Evolutionary conservation across 2,797 vertebrate genomes (phyloP), one percentile per base, ranked within the genome.

Genomic region (Peromyscus aztecus): DNA sequence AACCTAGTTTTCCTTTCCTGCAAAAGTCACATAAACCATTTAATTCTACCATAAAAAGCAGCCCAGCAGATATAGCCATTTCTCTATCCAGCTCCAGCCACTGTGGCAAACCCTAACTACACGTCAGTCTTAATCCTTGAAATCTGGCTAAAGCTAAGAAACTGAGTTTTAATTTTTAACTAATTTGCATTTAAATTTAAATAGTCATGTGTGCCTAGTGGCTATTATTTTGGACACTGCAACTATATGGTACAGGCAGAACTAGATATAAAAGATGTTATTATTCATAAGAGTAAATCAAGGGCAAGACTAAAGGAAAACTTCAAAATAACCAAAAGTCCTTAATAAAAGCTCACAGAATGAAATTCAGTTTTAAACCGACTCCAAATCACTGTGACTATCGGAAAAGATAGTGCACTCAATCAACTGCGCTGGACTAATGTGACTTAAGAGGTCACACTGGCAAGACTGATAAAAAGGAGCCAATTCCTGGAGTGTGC

Each of bases 281-380:
- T 69, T 75, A 92, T 71, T 83, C 88, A 75, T 24, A 95, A 90
- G 71, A 46, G 91, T 89, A 87, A 86, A 89, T 96, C 88, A 96
- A 93, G 59, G 81, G 52, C 46, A 95, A 91, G 65, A 52, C 88
- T 96, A 46, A 93, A 63, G 13, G 52, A 46, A 94, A 96, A 93
- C 43, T 61, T 29, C 43, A 80, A 92, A 76, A 65, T 84, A 78
- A n/a, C 31, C 83, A 52, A 52, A 88, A 14, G 8, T 78, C 46
- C 43, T 76, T 43, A 71, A 83, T 87, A 89, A 93, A 94, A 73
- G 40, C 43, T 83, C 89, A 43, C 40, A 92, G 21, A 96, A 77
- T 86, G 43, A 95, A 97, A 94, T n/a, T 37, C 69, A 78, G 40
- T 71, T 96, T 92, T 89, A 97, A 96, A 89, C 40, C n/a, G 73